Evolutionary conservation across 2,888 invertebrate genomes (phyloP).

Genomic region (Palloptera scutellata): DNA sequence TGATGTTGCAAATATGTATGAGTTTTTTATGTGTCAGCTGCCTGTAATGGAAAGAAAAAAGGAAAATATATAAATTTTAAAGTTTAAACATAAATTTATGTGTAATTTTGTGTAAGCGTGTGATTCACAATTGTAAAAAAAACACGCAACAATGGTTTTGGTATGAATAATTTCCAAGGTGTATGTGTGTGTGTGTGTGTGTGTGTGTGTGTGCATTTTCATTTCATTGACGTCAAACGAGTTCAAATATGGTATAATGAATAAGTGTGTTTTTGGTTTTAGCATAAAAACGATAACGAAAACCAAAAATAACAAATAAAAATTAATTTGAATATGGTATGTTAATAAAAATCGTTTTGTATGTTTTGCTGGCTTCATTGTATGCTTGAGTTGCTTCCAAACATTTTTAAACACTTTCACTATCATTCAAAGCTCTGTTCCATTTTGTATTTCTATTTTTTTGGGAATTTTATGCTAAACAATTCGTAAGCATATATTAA

Average conservation of each 20-base stretch:
- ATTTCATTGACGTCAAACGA: not conserved
- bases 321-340: conserved; percentile 2
- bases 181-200: not conserved
- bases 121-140: not conserved
- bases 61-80: not conserved
- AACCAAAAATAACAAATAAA: not conserved
- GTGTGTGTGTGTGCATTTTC: not conserved
- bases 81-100: not conserved
- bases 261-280: not conserved
- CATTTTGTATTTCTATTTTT: not conserved
- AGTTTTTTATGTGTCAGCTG: not conserved
- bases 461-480: not conserved
- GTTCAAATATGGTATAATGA: not conserved
- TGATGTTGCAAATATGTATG: not conserved
- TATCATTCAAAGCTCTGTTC: not conserved
- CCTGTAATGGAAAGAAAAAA: conserved; percentile 6
- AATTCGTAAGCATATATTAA: no score
- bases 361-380: not conserved
- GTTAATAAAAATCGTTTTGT: not conserved
- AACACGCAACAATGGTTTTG: not conserved
- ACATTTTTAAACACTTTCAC: conserved; percentile 1
- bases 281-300: not conserved
- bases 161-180: not conserved
- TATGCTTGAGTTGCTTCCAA: not conserved
- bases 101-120: not conserved